Percentiles rank a stretch among this genome's conserved stretches.
These are phyloP conservation scores for Pedetes capensis DNA, from an alignment of 2,113 vertebrate genomes.

Conservation along the genomic window DNA sequence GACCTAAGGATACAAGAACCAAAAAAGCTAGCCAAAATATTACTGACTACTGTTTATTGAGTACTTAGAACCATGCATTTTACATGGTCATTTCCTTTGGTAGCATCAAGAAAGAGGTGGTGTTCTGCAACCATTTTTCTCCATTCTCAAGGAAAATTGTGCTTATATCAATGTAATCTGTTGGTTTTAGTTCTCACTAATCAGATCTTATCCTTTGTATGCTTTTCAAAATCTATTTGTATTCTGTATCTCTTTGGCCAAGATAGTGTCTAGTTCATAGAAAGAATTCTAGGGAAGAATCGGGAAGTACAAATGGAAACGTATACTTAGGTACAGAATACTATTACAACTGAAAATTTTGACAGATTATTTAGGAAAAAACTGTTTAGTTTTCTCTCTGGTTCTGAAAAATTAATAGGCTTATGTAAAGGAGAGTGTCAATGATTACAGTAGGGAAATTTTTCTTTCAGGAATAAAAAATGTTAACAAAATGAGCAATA, in stretches of 20 bases:
- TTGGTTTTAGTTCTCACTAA: not conserved
- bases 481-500: not conserved
- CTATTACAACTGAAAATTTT: not conserved
- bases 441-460: not conserved
- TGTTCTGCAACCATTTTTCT: not conserved
- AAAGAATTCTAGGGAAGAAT: not conserved
- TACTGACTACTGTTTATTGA: not conserved
- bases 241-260: not conserved
- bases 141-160: not conserved
- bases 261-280: not conserved
- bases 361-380: not conserved
- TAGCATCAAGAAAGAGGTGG: not conserved
- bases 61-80: not conserved
- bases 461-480: conserved; percentile 2
- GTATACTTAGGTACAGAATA: not conserved
- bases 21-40: not conserved
- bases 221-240: not conserved
- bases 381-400: not conserved
- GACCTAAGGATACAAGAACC: not conserved
- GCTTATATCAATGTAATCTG: not conserved
- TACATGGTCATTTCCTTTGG: not conserved
- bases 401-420: not conserved
- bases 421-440: not conserved
- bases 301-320: not conserved
- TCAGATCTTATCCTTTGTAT: not conserved